Evolutionary conservation across 2,797 vertebrate species (phyloP), one percentile per base, ranked within the genome.

Genomic region (Melanotaenia boesemani): DNA sequence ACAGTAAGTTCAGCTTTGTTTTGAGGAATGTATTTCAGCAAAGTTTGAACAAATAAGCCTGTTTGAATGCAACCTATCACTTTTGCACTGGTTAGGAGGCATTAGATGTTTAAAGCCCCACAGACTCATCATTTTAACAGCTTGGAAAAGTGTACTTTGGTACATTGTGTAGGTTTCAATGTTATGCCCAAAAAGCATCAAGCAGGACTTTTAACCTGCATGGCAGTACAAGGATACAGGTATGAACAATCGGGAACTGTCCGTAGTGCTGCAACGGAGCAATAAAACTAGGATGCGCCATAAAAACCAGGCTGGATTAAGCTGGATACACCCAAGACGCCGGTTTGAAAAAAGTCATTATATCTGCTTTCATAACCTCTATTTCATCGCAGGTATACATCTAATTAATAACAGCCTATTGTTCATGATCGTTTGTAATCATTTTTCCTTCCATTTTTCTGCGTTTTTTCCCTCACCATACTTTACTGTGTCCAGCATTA

Each of bases 241-340:
- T 75, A 65, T 48, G 37, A 77, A 70, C 67, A 83, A 82, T 67
- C 48, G 67, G 91, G 90, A 94, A 92, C 92, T 95, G 93, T 94
- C 92, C 93, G 63, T 86, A 91, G 93, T 93, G 84, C 92, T 94
- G 92, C 91, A 92, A 78, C 72, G 66, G 76, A 66, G 74, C 85
- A 84, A 89, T 92, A 62, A 87, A 88, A 65, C 74, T 71, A 70
- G 52, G 80, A 86, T 89, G 83, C 61, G 37, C 80, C 74, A 86
- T 68, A 72, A 48, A 34, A 72, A 70, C 79, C 74, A 82, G 56
- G 37, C 41, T 68, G 52, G 60, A 37, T 80, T 67, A 44, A 57
- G 58, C 76, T 70, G 30, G 36, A 44, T 61, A 71, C 11, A 44
- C 26, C 32, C 3, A 30, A 32, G 5, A 59, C 20, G 13, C 24